phyloP scores from a whole-genome alignment of 2,888 invertebrate species.

The Melanophora roralis region DNA sequence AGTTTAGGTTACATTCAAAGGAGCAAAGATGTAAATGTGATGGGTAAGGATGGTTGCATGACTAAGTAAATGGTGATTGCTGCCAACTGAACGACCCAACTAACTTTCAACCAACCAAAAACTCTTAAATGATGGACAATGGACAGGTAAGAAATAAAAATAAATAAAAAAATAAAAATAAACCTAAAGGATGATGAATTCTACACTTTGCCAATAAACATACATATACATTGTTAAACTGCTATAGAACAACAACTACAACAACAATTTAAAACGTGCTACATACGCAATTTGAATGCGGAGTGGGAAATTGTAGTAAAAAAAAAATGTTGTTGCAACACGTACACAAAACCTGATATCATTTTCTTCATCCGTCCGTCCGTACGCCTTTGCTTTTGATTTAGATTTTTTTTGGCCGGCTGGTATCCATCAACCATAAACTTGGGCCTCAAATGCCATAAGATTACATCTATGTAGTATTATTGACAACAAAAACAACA shows the following conservation, averaged over 20 bases:
- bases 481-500: too few species aligned
- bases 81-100: not conserved
- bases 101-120: slow-evolving; percentile 39
- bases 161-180: not conserved
- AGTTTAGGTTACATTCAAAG: not conserved
- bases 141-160: slow-evolving; percentile 29
- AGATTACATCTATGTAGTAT: slow-evolving; percentile 57
- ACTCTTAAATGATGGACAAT: slow-evolving; percentile 51
- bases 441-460: slow-evolving; percentile 37
- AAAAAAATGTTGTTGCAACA: slow-evolving; percentile 18
- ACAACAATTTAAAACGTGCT: slow-evolving; percentile 16
- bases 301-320: slow-evolving; percentile 13
- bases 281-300: slow-evolving; percentile 24
- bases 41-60: slow-evolving; percentile 48
- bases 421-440: not conserved
- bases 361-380: not conserved
- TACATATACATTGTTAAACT: not conserved
- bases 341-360: slow-evolving; percentile 14
- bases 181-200: slow-evolving; percentile 46
- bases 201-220: slow-evolving; percentile 5
- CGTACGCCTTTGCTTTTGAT: not conserved
- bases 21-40: slow-evolving; percentile 44
- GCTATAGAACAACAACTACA: not conserved
- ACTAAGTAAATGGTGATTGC: slow-evolving; percentile 60
- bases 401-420: not conserved